Conservation (phyloP, 2,797 vertebrate species). For the Ibycter americanus region DNA sequence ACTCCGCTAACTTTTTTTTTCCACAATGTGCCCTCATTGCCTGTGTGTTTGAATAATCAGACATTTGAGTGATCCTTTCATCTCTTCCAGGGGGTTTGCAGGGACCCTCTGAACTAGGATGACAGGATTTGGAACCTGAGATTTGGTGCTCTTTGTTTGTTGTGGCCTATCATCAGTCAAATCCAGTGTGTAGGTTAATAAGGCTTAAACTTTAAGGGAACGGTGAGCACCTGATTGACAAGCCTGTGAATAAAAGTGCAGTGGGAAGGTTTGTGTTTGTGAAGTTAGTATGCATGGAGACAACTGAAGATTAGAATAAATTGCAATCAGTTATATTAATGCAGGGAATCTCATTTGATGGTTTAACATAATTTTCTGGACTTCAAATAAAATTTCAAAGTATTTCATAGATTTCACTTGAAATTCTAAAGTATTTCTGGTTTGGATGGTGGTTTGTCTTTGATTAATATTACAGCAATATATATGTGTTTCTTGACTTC, state of each 20-base stretch:
- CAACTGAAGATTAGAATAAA: conserved; percentile 63
- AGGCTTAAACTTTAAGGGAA: conserved; percentile 86
- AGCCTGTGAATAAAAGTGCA: conserved; percentile 80
- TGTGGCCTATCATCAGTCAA: conserved; percentile 81
- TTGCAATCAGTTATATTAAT: conserved; percentile 40
- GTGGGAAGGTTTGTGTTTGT: conserved; percentile 78
- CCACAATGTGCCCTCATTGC: conserved; percentile 73
- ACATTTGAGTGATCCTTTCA: conserved; percentile 83
- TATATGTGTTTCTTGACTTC: not conserved
- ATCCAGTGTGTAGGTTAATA: conserved; percentile 86
- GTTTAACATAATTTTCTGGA: conserved; percentile 6
- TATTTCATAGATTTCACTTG: not conserved
- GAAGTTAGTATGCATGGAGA: conserved; percentile 71
- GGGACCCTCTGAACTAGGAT: conserved; percentile 80
- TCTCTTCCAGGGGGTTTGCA: conserved; percentile 77
- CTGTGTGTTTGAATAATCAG: conserved; percentile 78
- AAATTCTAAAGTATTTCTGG: not conserved
- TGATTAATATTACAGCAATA: not conserved
- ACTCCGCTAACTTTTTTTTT: conserved; percentile 56
- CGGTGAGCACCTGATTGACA: conserved; percentile 85
- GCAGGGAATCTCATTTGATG: conserved; percentile 36
- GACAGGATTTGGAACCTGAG: conserved; percentile 84
- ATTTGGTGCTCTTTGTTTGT: conserved; percentile 82
- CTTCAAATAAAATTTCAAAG: not conserved
- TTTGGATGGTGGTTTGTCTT: not conserved